Percentiles rank a stretch among this genome's conserved stretches.
Conservation (phyloP, 2,888 invertebrate genomes). For the Chloroclysta siterata region DNA sequence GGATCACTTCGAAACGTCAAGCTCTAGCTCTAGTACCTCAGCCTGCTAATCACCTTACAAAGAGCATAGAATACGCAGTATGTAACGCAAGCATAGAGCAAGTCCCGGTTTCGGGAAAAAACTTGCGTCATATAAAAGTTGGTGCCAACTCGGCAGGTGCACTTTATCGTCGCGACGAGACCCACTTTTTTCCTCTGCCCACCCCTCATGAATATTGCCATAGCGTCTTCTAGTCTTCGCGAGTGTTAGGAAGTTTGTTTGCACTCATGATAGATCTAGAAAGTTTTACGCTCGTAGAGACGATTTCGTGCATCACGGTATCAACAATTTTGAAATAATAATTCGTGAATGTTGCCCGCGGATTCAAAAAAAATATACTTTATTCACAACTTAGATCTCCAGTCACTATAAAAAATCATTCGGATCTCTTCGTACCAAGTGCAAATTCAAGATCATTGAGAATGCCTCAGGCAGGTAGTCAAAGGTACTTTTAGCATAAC, state of each 20-base stretch:
- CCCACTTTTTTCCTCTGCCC: conserved; percentile 56
- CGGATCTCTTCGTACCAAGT: too few relatives aligned
- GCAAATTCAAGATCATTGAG: too few relatives aligned
- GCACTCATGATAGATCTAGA: conserved; percentile 8
- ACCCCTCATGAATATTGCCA: conserved; percentile 54
- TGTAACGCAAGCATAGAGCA: conserved; percentile 35
- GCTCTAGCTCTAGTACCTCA: too few relatives aligned
- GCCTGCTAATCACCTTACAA: neutral
- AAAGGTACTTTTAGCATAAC: too few relatives aligned
- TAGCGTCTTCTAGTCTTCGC: conserved; percentile 37
- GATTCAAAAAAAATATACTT: too few relatives aligned
- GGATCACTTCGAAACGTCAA: too few relatives aligned
- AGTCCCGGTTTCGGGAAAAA: conserved; percentile 61
- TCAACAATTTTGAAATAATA: neutral
- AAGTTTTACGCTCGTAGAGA: conserved; percentile 2
- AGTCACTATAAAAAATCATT: too few relatives aligned
- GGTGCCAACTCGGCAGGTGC: conserved; percentile 71
- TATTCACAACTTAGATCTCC: too few relatives aligned
- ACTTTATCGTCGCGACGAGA: conserved; percentile 65
- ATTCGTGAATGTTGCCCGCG: too few relatives aligned
- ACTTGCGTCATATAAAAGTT: conserved; percentile 71
- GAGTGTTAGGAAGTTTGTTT: conserved; percentile 19
- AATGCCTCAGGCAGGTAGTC: too few relatives aligned
- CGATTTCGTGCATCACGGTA: neutral
- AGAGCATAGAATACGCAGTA: conserved; percentile 35